Evolutionary conservation across 2,888 invertebrate species (phyloP), one percentile per base, ranked within the genome.

Genomic region (Anarsia innoxiella): DNA sequence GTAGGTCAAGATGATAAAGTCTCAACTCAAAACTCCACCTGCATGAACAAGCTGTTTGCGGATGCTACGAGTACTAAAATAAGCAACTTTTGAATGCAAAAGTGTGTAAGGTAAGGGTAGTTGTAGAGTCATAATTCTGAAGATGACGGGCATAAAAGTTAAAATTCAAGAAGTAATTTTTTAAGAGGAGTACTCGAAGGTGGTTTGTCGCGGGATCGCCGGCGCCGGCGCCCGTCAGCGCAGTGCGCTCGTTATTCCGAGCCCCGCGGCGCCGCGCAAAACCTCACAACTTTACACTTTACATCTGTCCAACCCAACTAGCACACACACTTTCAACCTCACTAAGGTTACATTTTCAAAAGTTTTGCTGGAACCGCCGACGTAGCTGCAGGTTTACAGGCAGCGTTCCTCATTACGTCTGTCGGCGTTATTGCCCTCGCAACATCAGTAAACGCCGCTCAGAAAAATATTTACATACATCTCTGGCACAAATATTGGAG

Each of bases 391-490:
- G n/a, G n/a, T n/a, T n/a, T 5, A 14, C 59, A 62, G 56, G 60
- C 66, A 64, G 56, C 64, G 66, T 71, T 72, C 69, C 71, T 77
- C 73, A 76, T 77, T 76, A 76, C 73, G 68, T 69, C 69, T 70
- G 73, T 68, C 70, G 65, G 63, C 59, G 65, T 70, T 75, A 76
- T 75, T 72, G 70, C 72, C 64, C 66, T n/a, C 59, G 66, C 62
- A 69, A 70, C 69, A 66, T 70, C 65, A 69, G 67, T 71, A 69
- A 68, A 62, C 63, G 64, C 65, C 66, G 70, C 66, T 67, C 58
- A 62, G 69, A 73, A 72, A 75, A 77, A 77, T 77, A 78, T 79
- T 77, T 72, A 72, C 70, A 67, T 66, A 68, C 65, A 60, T 68
- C 62, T 64, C 59, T 59, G 53, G 49, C n/a, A 61, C 65, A 68